A percentile compares a stretch with the other conserved stretches of the same genome.
These are phyloP conservation scores for Listrodromus nycthemerus DNA, from an alignment of 2,888 invertebrate genomes.

Conservation along the genomic window DNA sequence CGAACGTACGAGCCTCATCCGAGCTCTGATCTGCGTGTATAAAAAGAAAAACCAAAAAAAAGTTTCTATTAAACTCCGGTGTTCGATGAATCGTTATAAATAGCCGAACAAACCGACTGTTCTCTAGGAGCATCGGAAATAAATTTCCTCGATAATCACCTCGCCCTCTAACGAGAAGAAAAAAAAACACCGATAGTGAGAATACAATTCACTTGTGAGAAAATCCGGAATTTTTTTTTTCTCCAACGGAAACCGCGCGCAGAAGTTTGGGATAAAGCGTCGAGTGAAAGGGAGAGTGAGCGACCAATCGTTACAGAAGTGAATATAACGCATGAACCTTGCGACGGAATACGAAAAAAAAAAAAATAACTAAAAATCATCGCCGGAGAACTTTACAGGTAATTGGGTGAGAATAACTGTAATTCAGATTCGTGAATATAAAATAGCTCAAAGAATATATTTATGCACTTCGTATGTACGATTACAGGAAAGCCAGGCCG, in stretches of 20 bases:
- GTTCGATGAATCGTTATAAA: constrained; percentile 15
- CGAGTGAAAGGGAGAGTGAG: constrained; percentile 61
- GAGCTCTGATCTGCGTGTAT: neutral
- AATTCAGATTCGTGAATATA: neutral
- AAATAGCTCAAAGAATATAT: neutral
- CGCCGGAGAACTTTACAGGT: constrained; percentile 11
- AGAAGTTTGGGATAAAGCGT: constrained; percentile 22
- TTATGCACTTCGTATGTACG: neutral
- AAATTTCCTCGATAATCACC: constrained; percentile 7
- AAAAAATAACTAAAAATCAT: neutral
- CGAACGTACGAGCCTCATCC: neutral
- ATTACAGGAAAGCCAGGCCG: neutral
- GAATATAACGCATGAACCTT: constrained; percentile 28
- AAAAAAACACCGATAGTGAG: neutral
- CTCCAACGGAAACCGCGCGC: neutral
- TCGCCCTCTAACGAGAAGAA: constrained; percentile 2
- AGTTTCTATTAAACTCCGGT: neutral
- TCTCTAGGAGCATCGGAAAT: constrained; percentile 1
- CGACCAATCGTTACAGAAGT: constrained; percentile 12
- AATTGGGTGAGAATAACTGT: constrained; percentile 24
- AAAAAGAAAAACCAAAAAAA: no score
- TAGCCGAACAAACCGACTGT: neutral
- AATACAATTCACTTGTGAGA: neutral
- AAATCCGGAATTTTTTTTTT: neutral
- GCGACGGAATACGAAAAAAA: neutral